Conservation (phyloP, 1,140 invertebrate genomes). For the Lepidostoma basale region DNA sequence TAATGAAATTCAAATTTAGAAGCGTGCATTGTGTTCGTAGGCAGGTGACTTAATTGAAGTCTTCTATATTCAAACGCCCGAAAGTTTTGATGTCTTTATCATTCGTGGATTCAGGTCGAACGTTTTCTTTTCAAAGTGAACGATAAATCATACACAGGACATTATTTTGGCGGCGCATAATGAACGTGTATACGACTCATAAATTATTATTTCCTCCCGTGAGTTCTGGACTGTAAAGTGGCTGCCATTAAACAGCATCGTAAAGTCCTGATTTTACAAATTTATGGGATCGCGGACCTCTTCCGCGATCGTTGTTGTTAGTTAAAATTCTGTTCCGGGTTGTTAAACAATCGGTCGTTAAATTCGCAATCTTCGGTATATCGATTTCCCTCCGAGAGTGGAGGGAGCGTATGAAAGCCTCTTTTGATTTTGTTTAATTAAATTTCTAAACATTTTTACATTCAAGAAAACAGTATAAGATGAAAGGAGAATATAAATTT, state of each 20-base stretch:
- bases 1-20: no score
- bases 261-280: slow-evolving; percentile 13
- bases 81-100: no score
- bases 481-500: no score
- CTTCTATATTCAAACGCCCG: no score
- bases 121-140: background rate
- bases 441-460: no score
- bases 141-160: background rate
- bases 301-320: background rate
- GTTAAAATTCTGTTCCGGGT: slow-evolving; percentile 10
- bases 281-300: slow-evolving; percentile 11
- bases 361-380: background rate
- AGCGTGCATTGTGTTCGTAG: no score
- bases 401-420: no score
- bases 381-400: no score
- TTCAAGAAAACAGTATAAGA: no score
- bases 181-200: background rate
- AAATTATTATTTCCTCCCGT: slow-evolving; percentile 9
- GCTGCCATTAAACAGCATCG: background rate
- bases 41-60: no score
- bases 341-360: slow-evolving; percentile 9
- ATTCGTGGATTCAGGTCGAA: no score
- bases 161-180: background rate
- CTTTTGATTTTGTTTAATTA: no score
- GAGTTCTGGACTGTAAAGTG: slow-evolving; percentile 7